phyloP scores from a whole-genome alignment of 2,797 vertebrate species.

The Mycteria americana region DNA sequence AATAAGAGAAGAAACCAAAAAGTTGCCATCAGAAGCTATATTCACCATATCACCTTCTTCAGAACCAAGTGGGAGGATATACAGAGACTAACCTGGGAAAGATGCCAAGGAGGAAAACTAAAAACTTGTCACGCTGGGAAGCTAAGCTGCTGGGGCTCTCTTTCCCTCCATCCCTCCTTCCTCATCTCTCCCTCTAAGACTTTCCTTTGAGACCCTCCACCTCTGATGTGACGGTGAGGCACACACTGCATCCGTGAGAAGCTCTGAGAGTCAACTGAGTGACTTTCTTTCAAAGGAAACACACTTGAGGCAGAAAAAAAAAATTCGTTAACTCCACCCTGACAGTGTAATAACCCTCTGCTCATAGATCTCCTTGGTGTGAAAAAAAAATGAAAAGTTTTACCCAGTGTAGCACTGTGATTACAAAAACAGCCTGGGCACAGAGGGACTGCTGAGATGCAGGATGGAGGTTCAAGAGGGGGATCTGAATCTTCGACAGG shows the following conservation, averaged over 20 bases:
- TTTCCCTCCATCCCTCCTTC: neutral
- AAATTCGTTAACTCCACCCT: neutral
- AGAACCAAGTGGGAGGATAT: neutral
- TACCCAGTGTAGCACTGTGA: neutral
- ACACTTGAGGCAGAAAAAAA: neutral
- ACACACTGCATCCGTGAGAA: neutral
- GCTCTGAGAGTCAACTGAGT: neutral
- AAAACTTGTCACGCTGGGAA: neutral
- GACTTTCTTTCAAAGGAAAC: slow-evolving; percentile 25
- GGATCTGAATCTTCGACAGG: accelerated
- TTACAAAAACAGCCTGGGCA: neutral
- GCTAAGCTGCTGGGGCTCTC: neutral
- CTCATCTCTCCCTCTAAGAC: neutral
- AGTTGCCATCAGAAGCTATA: neutral
- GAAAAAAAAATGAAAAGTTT: neutral
- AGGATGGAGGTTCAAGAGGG: neutral
- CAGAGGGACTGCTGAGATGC: neutral
- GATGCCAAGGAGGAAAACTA: neutral
- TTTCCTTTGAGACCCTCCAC: neutral
- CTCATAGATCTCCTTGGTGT: neutral
- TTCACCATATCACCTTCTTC: neutral
- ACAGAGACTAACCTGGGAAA: neutral
- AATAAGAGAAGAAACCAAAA: neutral
- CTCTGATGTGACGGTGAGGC: neutral
- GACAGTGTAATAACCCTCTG: neutral